Conservation (phyloP, 2,797 vertebrate species). For the Psittacula derbiana region DNA sequence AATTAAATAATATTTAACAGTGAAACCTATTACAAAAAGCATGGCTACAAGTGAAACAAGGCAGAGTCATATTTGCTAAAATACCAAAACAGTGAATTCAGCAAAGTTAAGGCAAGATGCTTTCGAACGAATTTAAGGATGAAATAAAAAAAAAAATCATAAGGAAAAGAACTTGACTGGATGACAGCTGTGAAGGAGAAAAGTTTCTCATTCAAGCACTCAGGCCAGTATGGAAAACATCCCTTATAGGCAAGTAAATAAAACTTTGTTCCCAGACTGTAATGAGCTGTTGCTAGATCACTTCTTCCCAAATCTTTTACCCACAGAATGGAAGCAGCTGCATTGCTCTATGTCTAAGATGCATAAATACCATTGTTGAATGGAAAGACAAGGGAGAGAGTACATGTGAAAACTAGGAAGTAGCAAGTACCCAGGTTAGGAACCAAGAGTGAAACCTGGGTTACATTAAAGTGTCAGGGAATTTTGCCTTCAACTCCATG, state of each 20-base stretch:
- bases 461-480: neutral
- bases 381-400: neutral
- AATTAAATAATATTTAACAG: neutral
- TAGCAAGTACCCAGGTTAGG: neutral
- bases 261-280: neutral
- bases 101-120: neutral
- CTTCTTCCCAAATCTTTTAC: neutral
- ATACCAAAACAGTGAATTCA: neutral
- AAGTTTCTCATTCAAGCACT: neutral
- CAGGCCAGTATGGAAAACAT: neutral
- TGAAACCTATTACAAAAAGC: neutral
- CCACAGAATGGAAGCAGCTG: neutral
- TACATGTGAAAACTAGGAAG: accelerated
- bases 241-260: neutral
- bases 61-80: neutral
- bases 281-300: neutral
- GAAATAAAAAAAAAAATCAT: neutral
- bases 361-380: neutral
- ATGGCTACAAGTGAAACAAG: neutral
- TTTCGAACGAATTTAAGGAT: neutral
- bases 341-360: neutral
- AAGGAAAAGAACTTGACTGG: neutral
- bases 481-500: neutral
- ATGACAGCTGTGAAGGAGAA: neutral
- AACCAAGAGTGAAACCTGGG: neutral